Evolutionary conservation across 2,113 vertebrate species (phyloP).

Genomic region (Gymnorhina tibicen): DNA sequence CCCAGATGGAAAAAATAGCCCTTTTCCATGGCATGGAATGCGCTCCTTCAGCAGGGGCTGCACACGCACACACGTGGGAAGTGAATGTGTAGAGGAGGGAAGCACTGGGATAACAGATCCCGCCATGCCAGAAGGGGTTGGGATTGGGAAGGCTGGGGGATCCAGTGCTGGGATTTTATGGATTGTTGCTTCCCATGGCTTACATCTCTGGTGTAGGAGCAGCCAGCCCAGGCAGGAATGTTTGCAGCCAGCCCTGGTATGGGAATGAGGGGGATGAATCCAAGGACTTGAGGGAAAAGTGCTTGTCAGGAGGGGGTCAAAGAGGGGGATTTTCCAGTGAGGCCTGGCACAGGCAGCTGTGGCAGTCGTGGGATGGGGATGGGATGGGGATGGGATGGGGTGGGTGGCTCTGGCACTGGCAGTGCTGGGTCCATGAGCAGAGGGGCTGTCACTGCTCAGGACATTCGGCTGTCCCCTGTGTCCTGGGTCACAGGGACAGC

Average conservation of each 20-base stretch:
- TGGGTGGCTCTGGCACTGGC: accelerated
- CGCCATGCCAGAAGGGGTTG: neutral
- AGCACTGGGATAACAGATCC: neutral
- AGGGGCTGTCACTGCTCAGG: neutral
- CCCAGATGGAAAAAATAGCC: slow-evolving; percentile 40
- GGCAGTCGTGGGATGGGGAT: accelerated
- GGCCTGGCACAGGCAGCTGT: neutral
- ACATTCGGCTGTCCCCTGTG: accelerated
- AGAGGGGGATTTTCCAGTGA: accelerated
- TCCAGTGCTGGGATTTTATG: neutral
- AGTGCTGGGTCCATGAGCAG: neutral
- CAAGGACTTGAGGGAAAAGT: neutral
- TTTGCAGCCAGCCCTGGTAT: neutral
- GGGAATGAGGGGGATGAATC: neutral
- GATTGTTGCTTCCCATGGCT: neutral
- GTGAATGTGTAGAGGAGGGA: neutral
- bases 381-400: neutral
- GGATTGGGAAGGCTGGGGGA: neutral
- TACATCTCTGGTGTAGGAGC: neutral
- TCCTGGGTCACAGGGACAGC: neutral
- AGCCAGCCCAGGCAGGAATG: neutral
- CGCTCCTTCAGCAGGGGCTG: neutral
- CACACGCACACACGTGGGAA: neutral
- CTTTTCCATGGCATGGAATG: neutral
- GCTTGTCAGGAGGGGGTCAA: neutral